Base-by-base conservation (phyloP, 2,888 invertebrate species). In the Saturnia pavonia region DNA sequence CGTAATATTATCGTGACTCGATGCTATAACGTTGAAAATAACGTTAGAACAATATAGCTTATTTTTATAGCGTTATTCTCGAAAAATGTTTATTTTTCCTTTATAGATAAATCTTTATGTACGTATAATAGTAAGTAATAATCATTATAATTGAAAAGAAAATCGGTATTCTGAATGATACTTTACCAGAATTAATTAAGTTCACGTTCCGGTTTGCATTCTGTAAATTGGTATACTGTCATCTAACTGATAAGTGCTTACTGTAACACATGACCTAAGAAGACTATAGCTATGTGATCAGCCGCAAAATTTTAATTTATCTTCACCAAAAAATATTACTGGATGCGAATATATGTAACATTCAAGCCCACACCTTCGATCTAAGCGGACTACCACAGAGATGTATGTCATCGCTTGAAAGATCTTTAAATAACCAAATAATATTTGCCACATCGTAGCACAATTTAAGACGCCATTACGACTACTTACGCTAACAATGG, bases 11-110 rank as follows among this genome's bases (percentile, higher is more conserved):
- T 11, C 54, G 57, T 60, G 57, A 60, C 25, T 60, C 57, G 27
- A 27, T 60, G 27, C 57, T 60, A 60, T 60, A 25, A 60, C 25
- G 25, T 60, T 1, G 57, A 60, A 60, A 60, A 60, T 60, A 60
- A 60, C 25, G 12, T 25, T 57, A 57, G 6, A 27, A 60, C 4
- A 27, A 27, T 12, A 14, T 25, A 27, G 27, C 25, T 27, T 60
- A 27, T 60, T 60, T 60, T 60, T 60, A 60, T 27, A 60, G 16
- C 57, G 25, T 27, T 19, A 60, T 60, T 27, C 14, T 60, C 27
- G 57, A 27, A 60, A 27, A 60, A 12, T 27, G 27, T 60, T 60
- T 27, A 60, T 27, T 16, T 60, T 22, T 22, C 54, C 54, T 1
- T 9, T 27, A 27, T 1, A 25, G 22, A 16, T 57, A 25, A 60